Conservation (phyloP, 2,113 vertebrate genomes). For the Emydura subglobosa region DNA sequence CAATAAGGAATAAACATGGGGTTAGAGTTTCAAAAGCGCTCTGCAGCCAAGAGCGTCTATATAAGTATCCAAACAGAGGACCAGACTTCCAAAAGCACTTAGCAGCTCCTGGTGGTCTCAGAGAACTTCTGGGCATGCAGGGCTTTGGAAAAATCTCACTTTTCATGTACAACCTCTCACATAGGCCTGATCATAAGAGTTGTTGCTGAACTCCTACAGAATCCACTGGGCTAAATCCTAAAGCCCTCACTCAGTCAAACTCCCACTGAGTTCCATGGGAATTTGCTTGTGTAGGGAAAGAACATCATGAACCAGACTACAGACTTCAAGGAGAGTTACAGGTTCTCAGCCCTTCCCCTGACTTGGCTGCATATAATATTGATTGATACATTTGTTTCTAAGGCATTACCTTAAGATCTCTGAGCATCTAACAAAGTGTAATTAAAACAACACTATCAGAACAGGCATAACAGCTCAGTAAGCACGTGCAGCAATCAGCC, state of each 20-base stretch:
- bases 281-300: not conserved
- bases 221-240: not conserved
- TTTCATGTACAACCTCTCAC: not conserved
- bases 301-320: not conserved
- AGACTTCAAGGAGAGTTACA: not conserved
- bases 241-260: not conserved
- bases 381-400: not conserved
- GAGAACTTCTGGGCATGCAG: not conserved
- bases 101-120: not conserved
- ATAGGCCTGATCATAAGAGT: not conserved
- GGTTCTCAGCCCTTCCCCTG: not conserved
- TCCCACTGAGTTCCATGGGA: not conserved
- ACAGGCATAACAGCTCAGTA: not conserved
- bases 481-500: not conserved
- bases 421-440: not conserved
- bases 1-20: accelerated
- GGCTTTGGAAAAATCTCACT: not conserved
- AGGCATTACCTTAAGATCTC: not conserved
- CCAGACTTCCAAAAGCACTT: not conserved
- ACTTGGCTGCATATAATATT: not conserved
- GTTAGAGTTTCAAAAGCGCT: not conserved
- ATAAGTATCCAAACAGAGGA: not conserved
- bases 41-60: not conserved
- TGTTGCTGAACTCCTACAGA: not conserved
- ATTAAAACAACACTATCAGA: not conserved